Base-by-base conservation (phyloP, 1,140 invertebrate genomes). In the Zophobas atratus region DNA sequence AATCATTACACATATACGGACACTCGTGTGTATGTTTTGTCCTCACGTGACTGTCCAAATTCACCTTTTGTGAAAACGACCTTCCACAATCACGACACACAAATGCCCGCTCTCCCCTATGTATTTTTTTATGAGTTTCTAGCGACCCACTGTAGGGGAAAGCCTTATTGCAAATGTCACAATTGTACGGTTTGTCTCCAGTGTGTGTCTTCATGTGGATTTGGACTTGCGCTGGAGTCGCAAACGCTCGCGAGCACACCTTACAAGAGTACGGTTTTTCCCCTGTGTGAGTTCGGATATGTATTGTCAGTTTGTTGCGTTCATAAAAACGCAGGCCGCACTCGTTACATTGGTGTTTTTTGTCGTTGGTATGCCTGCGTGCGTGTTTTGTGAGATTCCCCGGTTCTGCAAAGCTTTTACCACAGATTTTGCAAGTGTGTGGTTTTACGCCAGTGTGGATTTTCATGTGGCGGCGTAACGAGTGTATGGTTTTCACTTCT, bases 371-470 rank as follows among this genome's bases (percentile, higher is more conserved):
- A 60, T 80, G 79, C 48, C 51, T 71, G 1, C 75, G 75, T 0
- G 56, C 6, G 57, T 80, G 79, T 70, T 80, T 77, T 20, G 56
- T 70, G 53, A 80, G 53, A 67, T 77, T 80, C 5, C 74, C 73
- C 1, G 57, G 48, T 53, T 73, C 55, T 8, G 74, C 41, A 82
- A 97, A 97, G 39, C 92, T 88, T 80, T 93, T 93, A 0, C 88
- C 87, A 82, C 93, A 94, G 0, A 91, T 80, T 43, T 89, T 86
- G 80, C 94, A 95, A 8, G 87, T 83, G 72, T 92, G 90, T 0
- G 90, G 91, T 4, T 92, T 90, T 74, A 91, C 88, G 32, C 89
- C 89, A 20, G 89, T 88, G 70, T 91, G 89, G 20, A 90, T 90
- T 46, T 90, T 87, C 6, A 90, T 85, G 81, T 94, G 93, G 35